These are phyloP conservation scores for Chelonia mydas DNA, from an alignment of 2,797 vertebrate genomes.

Conservation along the genomic window DNA sequence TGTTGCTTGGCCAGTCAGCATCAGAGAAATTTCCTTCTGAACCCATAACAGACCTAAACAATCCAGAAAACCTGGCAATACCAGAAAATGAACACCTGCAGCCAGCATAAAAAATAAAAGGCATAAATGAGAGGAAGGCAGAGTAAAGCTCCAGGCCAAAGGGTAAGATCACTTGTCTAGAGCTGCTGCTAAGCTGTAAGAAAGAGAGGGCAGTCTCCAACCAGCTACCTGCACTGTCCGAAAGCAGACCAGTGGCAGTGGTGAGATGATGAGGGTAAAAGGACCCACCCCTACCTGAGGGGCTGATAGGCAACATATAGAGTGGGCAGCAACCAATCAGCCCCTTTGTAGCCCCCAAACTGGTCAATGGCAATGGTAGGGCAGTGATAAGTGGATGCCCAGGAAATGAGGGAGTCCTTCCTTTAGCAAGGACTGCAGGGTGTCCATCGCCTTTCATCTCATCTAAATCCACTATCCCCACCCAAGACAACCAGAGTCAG, in stretches of 20 bases:
- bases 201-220: background rate
- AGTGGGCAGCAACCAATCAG: too few species aligned
- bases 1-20: background rate
- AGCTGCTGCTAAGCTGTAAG: background rate
- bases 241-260: background rate
- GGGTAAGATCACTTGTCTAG: background rate
- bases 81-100: background rate
- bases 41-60: background rate
- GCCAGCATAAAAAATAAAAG: background rate
- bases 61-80: background rate
- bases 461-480: background rate
- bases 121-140: background rate
- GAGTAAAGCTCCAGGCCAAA: background rate
- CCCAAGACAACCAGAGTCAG: background rate
- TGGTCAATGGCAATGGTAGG: too few species aligned
- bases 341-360: too few species aligned
- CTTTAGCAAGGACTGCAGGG: background rate
- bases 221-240: background rate
- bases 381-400: too few species aligned
- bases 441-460: background rate
- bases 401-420: too few species aligned
- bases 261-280: background rate
- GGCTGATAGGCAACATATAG: too few species aligned
- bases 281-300: too few species aligned
- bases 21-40: too few species aligned